phyloP scores from a whole-genome alignment of 2,113 vertebrate genomes.

The Scatophagus argus region DNA sequence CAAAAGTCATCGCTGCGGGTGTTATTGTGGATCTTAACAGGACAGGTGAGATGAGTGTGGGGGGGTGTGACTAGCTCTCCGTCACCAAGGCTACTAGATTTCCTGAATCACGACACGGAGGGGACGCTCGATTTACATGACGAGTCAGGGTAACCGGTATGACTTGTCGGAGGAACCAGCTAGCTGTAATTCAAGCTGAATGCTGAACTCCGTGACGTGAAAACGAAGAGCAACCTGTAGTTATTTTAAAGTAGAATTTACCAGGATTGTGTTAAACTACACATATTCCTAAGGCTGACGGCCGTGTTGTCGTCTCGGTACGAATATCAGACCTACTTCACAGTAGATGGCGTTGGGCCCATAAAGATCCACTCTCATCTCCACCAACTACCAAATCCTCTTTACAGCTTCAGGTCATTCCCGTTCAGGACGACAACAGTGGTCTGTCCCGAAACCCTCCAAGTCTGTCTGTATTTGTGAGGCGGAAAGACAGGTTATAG shows the following conservation, averaged over 20 bases:
- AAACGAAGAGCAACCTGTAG: fast-evolving
- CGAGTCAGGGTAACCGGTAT: constrained; percentile 6
- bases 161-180: neutral
- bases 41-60: constrained; percentile 11
- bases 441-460: neutral
- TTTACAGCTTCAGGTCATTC: neutral
- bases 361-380: neutral
- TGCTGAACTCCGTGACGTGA: fast-evolving
- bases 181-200: neutral
- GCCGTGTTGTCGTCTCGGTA: fast-evolving
- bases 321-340: constrained; percentile 51
- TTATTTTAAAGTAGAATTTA: too few relatives aligned
- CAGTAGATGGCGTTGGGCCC: neutral
- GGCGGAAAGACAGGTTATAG: constrained; percentile 42
- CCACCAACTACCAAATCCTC: neutral
- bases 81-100: constrained; percentile 1
- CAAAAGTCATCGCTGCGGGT: neutral
- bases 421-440: neutral
- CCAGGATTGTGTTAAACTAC: neutral
- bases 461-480: neutral
- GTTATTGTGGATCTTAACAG: neutral
- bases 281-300: fast-evolving
- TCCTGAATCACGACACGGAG: constrained; percentile 10
- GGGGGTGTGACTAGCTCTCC: neutral
- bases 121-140: constrained; percentile 36